phyloP scores from a whole-genome alignment of 2,888 invertebrate genomes.

The Hipparchia sbordonii region DNA sequence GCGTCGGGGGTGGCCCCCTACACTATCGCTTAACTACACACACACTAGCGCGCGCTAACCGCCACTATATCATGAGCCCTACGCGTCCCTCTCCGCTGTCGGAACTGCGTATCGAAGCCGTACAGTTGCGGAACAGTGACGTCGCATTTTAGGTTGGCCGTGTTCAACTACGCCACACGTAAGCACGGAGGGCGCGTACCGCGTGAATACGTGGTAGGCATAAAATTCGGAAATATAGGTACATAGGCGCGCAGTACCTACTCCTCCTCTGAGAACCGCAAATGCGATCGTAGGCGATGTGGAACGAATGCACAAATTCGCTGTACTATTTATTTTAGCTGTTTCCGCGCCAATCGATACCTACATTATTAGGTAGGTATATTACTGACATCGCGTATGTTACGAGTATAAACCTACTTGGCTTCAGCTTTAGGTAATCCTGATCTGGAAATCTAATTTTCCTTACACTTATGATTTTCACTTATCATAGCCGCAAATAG shows the following conservation, averaged over 20 bases:
- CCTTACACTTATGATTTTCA: not conserved
- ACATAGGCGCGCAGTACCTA: slow-evolving; percentile 56
- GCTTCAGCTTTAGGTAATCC: not conserved
- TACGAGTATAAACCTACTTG: no score
- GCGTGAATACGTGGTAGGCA: slow-evolving; percentile 62
- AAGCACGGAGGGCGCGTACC: slow-evolving; percentile 44
- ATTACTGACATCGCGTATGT: slow-evolving; percentile 24
- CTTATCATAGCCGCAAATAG: not conserved
- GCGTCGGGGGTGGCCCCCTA: slow-evolving; percentile 69
- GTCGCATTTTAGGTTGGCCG: slow-evolving; percentile 54
- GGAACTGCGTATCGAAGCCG: slow-evolving; percentile 38
- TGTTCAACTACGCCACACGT: slow-evolving; percentile 63
- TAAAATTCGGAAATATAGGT: slow-evolving; percentile 79
- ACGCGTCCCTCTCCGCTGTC: slow-evolving; percentile 42
- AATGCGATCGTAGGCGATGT: slow-evolving; percentile 71
- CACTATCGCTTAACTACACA: slow-evolving; percentile 73
- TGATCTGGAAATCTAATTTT: not conserved
- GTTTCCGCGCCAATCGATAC: slow-evolving; percentile 36
- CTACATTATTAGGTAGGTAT: slow-evolving; percentile 4
- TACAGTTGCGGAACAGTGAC: slow-evolving; percentile 46
- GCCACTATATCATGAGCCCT: slow-evolving; percentile 51
- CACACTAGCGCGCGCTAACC: slow-evolving; percentile 51
- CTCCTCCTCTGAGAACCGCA: slow-evolving; percentile 66
- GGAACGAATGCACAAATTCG: slow-evolving; percentile 73
- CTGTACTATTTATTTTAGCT: slow-evolving; percentile 50